phyloP scores from a whole-genome alignment of 2,113 vertebrate genomes.

The Onychostruthus taczanowskii region DNA sequence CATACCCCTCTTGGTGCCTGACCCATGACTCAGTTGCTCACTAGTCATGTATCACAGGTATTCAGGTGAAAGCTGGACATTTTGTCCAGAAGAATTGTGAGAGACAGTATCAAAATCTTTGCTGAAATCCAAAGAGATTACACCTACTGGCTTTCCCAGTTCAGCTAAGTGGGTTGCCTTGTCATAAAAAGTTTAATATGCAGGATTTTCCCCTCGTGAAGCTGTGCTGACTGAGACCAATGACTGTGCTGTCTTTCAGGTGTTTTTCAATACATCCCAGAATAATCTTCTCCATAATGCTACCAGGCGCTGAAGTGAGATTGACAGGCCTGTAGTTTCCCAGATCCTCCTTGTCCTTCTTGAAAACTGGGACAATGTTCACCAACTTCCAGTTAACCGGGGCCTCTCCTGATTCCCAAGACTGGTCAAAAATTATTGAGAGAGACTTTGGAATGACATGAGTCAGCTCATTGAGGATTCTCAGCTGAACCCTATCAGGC shows the following conservation, averaged over 20 bases:
- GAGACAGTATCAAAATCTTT: neutral
- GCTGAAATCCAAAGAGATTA: neutral
- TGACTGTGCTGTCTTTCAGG: neutral
- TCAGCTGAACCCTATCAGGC: neutral
- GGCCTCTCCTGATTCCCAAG: neutral
- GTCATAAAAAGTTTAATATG: neutral
- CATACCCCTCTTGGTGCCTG: neutral
- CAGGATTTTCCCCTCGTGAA: neutral
- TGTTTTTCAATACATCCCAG: neutral
- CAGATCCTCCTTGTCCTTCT: neutral
- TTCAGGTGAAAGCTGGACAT: neutral
- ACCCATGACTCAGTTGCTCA: neutral
- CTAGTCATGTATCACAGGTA: neutral
- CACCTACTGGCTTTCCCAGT: neutral
- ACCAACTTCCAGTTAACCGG: neutral
- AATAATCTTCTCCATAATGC: neutral
- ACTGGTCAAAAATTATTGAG: neutral
- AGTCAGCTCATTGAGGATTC: neutral
- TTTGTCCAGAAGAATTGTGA: neutral
- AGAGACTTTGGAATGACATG: neutral
- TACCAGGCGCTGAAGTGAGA: neutral
- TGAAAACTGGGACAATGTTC: neutral
- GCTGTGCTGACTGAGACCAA: neutral
- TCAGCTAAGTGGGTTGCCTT: neutral
- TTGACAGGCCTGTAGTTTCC: neutral